Evolutionary conservation across 2,888 invertebrate species (phyloP).

Genomic region (Papilio demoleus): DNA sequence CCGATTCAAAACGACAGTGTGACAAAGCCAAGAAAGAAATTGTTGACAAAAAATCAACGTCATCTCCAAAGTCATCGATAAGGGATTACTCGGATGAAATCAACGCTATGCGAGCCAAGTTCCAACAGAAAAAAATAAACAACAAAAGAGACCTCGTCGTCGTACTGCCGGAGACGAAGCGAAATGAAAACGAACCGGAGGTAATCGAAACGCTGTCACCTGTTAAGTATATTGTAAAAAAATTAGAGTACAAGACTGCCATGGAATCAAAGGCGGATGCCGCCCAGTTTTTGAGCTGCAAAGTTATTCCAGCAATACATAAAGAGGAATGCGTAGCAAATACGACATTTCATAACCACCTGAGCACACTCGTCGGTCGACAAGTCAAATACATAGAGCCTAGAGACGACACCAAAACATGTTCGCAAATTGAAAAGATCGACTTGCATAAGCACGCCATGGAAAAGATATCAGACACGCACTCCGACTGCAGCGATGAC

Average conservation of each 20-base stretch:
- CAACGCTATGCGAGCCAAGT: constrained; percentile 76
- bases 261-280: constrained; percentile 72
- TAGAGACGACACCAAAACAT: constrained; percentile 71
- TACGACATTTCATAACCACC: constrained; percentile 77
- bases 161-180: constrained; percentile 61
- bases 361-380: constrained; percentile 81
- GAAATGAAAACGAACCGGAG: constrained; percentile 66
- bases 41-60: constrained; percentile 67
- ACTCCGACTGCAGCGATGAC: constrained; percentile 90
- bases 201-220: constrained; percentile 74
- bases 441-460: constrained; percentile 70
- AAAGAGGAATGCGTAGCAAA: constrained; percentile 78
- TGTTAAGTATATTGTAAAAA: constrained; percentile 79
- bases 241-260: constrained; percentile 77
- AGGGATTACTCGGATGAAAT: constrained; percentile 80
- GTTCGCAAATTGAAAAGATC: constrained; percentile 68
- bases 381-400: constrained; percentile 77
- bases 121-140: constrained; percentile 76
- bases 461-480: constrained; percentile 83
- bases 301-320: constrained; percentile 76
- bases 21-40: constrained; percentile 75
- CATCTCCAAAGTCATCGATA: constrained; percentile 66
- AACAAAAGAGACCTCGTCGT: constrained; percentile 73
- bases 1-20: constrained; percentile 67
- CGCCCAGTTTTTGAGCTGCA: constrained; percentile 73